These are phyloP conservation scores for Poecilia velifera DNA, from an alignment of 2,797 vertebrate genomes.

Conservation along the genomic window DNA sequence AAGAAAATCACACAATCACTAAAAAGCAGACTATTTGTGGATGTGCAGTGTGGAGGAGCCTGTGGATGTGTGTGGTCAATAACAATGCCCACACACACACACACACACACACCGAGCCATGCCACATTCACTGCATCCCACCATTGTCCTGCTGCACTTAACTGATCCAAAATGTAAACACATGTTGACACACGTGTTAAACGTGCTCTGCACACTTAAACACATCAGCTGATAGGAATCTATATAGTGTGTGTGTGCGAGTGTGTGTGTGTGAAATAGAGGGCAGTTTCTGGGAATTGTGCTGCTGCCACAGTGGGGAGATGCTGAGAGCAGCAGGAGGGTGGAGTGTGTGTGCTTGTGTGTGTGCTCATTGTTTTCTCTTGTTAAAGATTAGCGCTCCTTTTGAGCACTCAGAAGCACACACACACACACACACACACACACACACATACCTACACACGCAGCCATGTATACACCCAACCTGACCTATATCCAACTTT, in stretches of 20 bases:
- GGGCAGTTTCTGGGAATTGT: constrained; percentile 76
- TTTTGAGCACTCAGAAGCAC: constrained; percentile 54
- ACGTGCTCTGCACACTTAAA: constrained; percentile 41
- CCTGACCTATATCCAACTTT: constrained; percentile 61
- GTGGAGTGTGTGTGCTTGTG: constrained; percentile 37
- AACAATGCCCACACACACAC: constrained; percentile 9
- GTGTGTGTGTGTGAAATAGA: constrained; percentile 26
- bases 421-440: constrained; percentile 12
- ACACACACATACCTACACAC: constrained; percentile 16
- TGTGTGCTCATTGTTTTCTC: constrained; percentile 56
- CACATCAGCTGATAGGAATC: constrained; percentile 61
- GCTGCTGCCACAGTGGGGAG: constrained; percentile 48
- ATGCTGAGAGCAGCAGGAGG: constrained; percentile 58
- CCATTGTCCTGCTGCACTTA: constrained; percentile 64
- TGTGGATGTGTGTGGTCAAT: constrained; percentile 17
- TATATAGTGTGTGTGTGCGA: constrained; percentile 25
- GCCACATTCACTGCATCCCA: constrained; percentile 49
- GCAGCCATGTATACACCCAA: constrained; percentile 28
- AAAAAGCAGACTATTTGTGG: neutral
- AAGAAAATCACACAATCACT: neutral
- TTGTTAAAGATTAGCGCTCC: constrained; percentile 55
- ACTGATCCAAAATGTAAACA: constrained; percentile 59
- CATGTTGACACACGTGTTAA: constrained; percentile 59
- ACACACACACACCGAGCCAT: constrained; percentile 10
- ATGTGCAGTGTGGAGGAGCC: neutral